These are phyloP conservation scores for Lysandra coridon DNA, from an alignment of 2,888 invertebrate species.

Conservation along the genomic window DNA sequence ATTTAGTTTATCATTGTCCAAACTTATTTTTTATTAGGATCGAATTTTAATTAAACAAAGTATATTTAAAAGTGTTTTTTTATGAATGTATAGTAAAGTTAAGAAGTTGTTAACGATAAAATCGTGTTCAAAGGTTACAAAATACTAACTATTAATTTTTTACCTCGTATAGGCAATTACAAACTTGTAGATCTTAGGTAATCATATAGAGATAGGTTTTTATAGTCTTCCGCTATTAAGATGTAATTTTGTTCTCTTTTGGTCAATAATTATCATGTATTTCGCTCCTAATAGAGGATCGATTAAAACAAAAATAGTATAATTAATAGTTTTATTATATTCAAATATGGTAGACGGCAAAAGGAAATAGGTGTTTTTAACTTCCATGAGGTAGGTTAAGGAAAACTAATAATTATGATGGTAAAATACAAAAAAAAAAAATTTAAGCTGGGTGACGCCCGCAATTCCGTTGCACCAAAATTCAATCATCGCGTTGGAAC, in stretches of 20 bases:
- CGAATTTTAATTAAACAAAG: no score
- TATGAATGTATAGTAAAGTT: neutral
- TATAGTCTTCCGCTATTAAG: constrained; percentile 11
- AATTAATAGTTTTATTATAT: neutral
- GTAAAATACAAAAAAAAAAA: no score
- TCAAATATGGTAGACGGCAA: neutral
- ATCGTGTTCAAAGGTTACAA: neutral
- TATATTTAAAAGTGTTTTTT: no score
- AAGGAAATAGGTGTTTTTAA: neutral
- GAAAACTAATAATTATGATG: neutral
- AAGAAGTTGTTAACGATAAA: neutral
- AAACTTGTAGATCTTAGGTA: neutral
- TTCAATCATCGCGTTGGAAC: no score
- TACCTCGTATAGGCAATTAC: neutral
- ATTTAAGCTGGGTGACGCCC: no score
- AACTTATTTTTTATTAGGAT: neutral
- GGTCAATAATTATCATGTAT: neutral
- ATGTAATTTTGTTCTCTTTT: constrained; percentile 22
- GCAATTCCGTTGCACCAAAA: no score
- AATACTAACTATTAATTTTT: neutral
- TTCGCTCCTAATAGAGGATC: neutral
- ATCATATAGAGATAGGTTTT: constrained; percentile 3
- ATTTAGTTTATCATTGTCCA: neutral
- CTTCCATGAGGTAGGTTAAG: neutral
- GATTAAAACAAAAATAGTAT: neutral